Conservation (phyloP, 1,140 invertebrate species). For the Rhynchophorus ferrugineus region DNA sequence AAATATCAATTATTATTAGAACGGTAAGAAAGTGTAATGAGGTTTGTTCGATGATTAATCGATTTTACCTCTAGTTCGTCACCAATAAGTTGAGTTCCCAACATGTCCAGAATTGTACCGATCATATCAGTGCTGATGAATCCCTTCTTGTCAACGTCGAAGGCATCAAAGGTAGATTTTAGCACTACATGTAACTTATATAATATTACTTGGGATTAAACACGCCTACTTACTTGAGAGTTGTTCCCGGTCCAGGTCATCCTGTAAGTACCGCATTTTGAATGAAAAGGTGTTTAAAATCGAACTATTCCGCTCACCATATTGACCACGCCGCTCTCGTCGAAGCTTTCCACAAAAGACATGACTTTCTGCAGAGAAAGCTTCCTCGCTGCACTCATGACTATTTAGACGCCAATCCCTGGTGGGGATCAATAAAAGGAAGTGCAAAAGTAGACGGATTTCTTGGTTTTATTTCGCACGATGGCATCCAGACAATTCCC, state of each 20-base stretch:
- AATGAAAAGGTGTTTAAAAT: neutral
- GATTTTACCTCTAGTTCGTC: slow-evolving; percentile 51
- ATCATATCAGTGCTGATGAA: slow-evolving; percentile 66
- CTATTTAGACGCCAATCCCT: slow-evolving; percentile 9
- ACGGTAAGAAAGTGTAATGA: too few relatives aligned
- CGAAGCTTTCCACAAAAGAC: slow-evolving; percentile 22
- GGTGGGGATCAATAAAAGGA: slow-evolving; percentile 15
- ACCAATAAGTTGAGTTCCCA: slow-evolving; percentile 64
- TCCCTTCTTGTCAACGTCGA: slow-evolving; percentile 69
- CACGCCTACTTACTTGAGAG: neutral
- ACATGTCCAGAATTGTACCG: slow-evolving; percentile 66
- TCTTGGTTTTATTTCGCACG: slow-evolving; percentile 20
- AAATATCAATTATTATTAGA: too few relatives aligned
- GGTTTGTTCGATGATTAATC: too few relatives aligned
- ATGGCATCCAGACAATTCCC: slow-evolving; percentile 15
- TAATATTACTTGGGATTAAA: neutral
- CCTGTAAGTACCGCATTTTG: neutral
- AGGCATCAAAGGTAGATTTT: slow-evolving; percentile 70
- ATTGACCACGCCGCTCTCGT: slow-evolving; percentile 18
- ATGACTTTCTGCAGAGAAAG: slow-evolving; percentile 21
- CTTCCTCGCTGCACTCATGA: slow-evolving; percentile 16
- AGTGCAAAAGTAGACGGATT: slow-evolving; percentile 13
- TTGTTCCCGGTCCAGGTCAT: neutral
- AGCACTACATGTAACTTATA: slow-evolving; percentile 49
- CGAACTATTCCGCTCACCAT: slow-evolving; percentile 11